Conservation (phyloP, 2,113 vertebrate genomes). For the Leucopternis melanops region DNA sequence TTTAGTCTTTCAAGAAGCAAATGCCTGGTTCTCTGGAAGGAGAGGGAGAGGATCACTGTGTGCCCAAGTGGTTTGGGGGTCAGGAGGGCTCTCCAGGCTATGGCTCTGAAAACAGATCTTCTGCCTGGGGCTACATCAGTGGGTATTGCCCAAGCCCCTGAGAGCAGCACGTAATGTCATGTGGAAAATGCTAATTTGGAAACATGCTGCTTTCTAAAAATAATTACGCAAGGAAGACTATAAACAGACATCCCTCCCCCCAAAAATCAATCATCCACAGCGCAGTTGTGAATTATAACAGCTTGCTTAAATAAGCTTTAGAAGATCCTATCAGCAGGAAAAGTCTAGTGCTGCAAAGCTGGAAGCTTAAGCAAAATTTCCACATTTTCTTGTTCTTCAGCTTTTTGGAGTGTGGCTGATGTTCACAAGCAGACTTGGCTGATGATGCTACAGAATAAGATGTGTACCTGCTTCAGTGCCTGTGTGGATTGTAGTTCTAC, state of each 20-base stretch:
- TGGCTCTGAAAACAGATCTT: background rate
- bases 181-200: background rate
- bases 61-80: background rate
- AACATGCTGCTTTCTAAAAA: background rate
- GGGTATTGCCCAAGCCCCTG: background rate
- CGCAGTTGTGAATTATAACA: background rate
- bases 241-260: background rate
- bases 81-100: background rate
- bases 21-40: fast-evolving
- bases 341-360: background rate
- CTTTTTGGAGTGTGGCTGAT: background rate
- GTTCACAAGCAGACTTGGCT: background rate
- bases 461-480: background rate
- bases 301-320: background rate
- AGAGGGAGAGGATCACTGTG: background rate
- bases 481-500: background rate
- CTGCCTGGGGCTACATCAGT: background rate
- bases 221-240: background rate
- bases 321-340: background rate
- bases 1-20: background rate
- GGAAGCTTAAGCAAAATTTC: background rate
- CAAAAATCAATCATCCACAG: background rate
- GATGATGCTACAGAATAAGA: background rate
- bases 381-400: background rate
- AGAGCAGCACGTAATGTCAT: background rate